These are phyloP conservation scores for Aptenodytes patagonicus DNA, from an alignment of 2,113 vertebrate genomes.

Conservation along the genomic window DNA sequence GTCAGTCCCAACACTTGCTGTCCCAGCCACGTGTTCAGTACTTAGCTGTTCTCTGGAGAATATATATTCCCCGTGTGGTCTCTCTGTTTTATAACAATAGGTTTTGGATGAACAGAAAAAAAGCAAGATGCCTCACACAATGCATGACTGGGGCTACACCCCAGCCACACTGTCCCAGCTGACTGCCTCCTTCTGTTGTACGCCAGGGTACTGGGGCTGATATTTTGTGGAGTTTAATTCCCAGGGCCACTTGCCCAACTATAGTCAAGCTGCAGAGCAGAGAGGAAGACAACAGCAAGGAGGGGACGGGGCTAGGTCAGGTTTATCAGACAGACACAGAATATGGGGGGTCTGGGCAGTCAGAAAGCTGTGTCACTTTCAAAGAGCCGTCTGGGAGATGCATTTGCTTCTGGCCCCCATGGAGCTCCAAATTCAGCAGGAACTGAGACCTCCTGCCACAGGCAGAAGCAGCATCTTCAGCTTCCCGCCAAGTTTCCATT, in stretches of 20 bases:
- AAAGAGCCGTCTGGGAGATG: neutral
- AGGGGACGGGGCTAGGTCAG: neutral
- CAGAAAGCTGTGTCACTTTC: neutral
- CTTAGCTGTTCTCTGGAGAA: neutral
- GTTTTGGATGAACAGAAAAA: neutral
- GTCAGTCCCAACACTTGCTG: neutral
- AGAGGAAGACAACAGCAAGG: neutral
- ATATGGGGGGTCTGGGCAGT: neutral
- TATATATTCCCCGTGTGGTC: neutral
- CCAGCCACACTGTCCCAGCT: neutral
- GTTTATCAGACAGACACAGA: neutral
- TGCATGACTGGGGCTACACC: neutral
- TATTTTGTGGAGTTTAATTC: neutral
- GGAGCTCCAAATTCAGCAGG: neutral
- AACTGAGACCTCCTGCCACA: neutral
- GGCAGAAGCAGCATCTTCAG: slow-evolving; percentile 21
- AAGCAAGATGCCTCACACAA: neutral
- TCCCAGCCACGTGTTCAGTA: neutral
- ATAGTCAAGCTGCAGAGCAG: neutral
- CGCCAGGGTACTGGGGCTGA: neutral
- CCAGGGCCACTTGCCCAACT: neutral
- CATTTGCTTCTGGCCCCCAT: neutral
- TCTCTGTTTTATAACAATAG: neutral
- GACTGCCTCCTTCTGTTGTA: neutral
- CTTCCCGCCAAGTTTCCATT: slow-evolving; percentile 60